Percentiles rank a stretch among this genome's conserved stretches.
These are phyloP conservation scores for Petroica traversi DNA, from an alignment of 2,113 vertebrate genomes.

Conservation along the genomic window DNA sequence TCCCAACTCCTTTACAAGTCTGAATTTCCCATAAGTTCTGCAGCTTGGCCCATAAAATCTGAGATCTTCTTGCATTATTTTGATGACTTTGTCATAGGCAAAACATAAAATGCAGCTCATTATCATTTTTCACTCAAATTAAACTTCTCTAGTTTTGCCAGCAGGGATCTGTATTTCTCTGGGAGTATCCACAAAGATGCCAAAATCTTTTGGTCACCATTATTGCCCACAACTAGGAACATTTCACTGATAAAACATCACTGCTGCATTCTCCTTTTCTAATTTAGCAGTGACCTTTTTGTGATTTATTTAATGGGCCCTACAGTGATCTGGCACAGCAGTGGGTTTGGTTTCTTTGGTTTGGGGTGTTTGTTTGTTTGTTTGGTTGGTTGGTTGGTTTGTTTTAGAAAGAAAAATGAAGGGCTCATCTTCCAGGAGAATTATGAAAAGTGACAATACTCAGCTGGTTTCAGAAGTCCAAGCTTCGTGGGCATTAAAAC, in stretches of 20 bases:
- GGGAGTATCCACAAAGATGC: neutral
- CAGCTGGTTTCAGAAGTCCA: neutral
- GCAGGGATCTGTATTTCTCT: neutral
- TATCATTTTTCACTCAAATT: neutral
- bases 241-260: neutral
- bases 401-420: rapidly evolving
- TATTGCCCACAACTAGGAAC: neutral
- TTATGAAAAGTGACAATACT: neutral
- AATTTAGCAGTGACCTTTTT: neutral
- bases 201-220: neutral
- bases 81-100: neutral
- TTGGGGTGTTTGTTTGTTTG: neutral
- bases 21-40: neutral
- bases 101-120: neutral
- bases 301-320: neutral
- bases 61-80: neutral
- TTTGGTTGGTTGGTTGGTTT: too few species aligned
- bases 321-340: neutral
- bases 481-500: neutral
- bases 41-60: neutral
- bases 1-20: neutral
- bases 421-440: rapidly evolving
- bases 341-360: rapidly evolving
- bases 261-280: neutral
- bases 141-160: neutral